Percentiles rank a stretch among this genome's conserved stretches.
Evolutionary conservation across 2,888 invertebrate genomes (phyloP).

Genomic region (Eucera pruinosa): DNA sequence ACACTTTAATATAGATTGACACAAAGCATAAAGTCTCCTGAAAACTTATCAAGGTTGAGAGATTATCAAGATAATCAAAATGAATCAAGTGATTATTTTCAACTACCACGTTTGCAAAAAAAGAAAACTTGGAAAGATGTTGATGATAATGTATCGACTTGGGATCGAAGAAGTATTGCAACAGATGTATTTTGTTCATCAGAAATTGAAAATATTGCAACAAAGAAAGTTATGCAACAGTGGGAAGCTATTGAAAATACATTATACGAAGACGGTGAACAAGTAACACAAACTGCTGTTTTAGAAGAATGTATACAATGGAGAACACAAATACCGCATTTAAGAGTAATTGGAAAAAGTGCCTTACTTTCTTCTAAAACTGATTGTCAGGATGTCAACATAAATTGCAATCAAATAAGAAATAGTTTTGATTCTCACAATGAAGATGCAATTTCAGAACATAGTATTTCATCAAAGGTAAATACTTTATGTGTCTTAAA

Average conservation of each 20-base stretch:
- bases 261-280: conserved; percentile 76
- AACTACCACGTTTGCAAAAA: conserved; percentile 59
- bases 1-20: conserved; percentile 52
- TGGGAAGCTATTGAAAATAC: conserved; percentile 79
- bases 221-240: conserved; percentile 75
- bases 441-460: conserved; percentile 55
- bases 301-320: conserved; percentile 80
- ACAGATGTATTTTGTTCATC: conserved; percentile 76
- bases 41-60: conserved; percentile 55
- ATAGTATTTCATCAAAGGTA: conserved; percentile 52
- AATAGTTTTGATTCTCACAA: conserved; percentile 33
- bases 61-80: conserved; percentile 44
- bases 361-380: conserved; percentile 3
- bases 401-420: conserved; percentile 16
- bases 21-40: conserved; percentile 63
- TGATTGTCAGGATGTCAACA: not conserved
- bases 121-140: conserved; percentile 55
- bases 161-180: conserved; percentile 68
- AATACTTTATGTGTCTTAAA: not conserved
- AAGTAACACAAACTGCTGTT: conserved; percentile 61
- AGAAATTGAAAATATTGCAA: conserved; percentile 76
- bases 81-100: conserved; percentile 50
- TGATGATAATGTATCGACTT: conserved; percentile 68
- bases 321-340: conserved; percentile 78
- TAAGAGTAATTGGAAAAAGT: conserved; percentile 72